These are phyloP conservation scores for Kryptolebias ocellatus DNA, from an alignment of 2,797 vertebrate genomes.

Conservation along the genomic window DNA sequence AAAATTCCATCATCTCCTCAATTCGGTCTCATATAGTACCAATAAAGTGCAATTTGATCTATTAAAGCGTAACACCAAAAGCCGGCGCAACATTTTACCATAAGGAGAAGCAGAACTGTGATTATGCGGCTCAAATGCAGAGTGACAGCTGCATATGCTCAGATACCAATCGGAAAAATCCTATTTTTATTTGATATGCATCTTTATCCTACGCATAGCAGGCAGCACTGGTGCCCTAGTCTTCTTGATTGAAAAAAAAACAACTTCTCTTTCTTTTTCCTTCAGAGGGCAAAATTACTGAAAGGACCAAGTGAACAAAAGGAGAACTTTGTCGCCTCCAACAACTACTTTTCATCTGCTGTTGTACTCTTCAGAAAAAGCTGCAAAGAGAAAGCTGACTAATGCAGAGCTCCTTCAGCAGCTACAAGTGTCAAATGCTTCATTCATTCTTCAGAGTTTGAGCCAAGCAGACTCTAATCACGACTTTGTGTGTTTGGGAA, in stretches of 20 bases:
- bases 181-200: constrained; percentile 42
- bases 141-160: constrained; percentile 17
- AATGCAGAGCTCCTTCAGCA: constrained; percentile 4
- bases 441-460: constrained; percentile 50
- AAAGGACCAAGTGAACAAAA: constrained; percentile 44
- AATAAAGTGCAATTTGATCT: constrained; percentile 52
- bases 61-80: constrained; percentile 34
- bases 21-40: constrained; percentile 37
- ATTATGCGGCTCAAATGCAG: constrained; percentile 9
- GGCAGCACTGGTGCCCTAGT: constrained; percentile 13
- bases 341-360: constrained; percentile 43
- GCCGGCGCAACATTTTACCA: constrained; percentile 17
- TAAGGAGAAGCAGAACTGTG: constrained; percentile 33
- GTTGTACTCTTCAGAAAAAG: constrained; percentile 49
- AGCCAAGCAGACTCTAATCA: constrained; percentile 49
- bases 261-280: neutral
- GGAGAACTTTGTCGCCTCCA: constrained; percentile 45
- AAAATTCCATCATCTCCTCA: constrained; percentile 47
- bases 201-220: constrained; percentile 44
- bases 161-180: constrained; percentile 38
- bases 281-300: constrained; percentile 51
- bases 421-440: constrained; percentile 35
- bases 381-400: constrained; percentile 13
- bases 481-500: constrained; percentile 27
- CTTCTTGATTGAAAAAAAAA: constrained; percentile 36